A percentile compares a stretch with the other conserved stretches of the same genome.
phyloP scores from a whole-genome alignment of 2,113 vertebrate species.

The Trematocara unimaculatum region DNA sequence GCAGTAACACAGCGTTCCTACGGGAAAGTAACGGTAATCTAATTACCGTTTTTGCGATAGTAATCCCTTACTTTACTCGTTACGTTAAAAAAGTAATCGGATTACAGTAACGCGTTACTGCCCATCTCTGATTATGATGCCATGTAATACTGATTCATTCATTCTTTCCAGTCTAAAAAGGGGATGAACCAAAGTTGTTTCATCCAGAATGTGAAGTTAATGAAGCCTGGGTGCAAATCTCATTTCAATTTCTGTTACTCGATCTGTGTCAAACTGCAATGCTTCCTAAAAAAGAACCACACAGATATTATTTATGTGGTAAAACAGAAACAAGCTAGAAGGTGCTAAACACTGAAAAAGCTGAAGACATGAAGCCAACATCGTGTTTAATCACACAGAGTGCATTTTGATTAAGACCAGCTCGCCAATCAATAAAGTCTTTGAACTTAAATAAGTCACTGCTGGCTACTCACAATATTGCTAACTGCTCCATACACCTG shows the following conservation, averaged over 20 bases:
- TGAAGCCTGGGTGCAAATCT: background rate
- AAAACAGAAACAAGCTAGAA: background rate
- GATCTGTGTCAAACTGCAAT: background rate
- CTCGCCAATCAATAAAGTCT: slow-evolving; percentile 84
- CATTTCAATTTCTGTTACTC: background rate
- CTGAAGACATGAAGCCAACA: slow-evolving; percentile 69
- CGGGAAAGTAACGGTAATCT: too few relatives aligned
- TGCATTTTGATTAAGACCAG: slow-evolving; percentile 87
- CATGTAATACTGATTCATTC: background rate
- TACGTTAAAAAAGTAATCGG: too few relatives aligned
- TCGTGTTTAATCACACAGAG: slow-evolving; percentile 85
- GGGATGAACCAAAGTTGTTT: background rate
- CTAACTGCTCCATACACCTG: background rate
- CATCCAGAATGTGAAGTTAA: background rate
- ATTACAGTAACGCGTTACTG: too few relatives aligned
- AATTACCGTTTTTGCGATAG: too few relatives aligned
- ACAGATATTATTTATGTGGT: background rate
- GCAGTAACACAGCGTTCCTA: too few relatives aligned
- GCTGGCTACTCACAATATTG: slow-evolving; percentile 71
- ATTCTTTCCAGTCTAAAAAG: background rate
- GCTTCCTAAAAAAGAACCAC: background rate
- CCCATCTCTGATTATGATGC: background rate
- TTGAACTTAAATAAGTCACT: slow-evolving; percentile 86
- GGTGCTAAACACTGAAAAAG: slow-evolving; percentile 62
- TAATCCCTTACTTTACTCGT: too few relatives aligned